Conservation (phyloP, 2,113 vertebrate species). For the Lontra canadensis region DNA sequence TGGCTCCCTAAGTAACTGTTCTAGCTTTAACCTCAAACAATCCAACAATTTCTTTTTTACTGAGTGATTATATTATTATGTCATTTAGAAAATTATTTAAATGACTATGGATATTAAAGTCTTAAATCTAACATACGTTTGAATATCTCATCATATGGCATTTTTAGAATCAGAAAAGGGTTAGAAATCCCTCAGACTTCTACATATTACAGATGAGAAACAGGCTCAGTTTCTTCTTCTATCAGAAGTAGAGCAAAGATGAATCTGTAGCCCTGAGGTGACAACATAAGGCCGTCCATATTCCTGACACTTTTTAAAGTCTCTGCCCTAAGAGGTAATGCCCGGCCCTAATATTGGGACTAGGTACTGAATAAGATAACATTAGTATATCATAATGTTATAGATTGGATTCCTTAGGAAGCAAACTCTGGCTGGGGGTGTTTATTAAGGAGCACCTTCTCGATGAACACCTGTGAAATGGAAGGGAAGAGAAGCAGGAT, state of each 20-base stretch:
- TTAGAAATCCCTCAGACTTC: background rate
- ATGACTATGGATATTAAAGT: background rate
- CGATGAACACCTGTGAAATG: background rate
- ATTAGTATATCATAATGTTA: no score
- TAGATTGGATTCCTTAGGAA: background rate
- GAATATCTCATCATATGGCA: background rate
- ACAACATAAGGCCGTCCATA: background rate
- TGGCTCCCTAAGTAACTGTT: background rate
- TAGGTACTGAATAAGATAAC: background rate
- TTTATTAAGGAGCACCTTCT: background rate
- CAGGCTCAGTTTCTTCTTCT: background rate
- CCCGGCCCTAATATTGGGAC: background rate
- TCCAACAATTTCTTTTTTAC: background rate
- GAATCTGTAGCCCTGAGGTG: background rate
- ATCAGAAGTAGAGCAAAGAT: background rate
- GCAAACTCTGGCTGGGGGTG: background rate
- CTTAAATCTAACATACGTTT: background rate
- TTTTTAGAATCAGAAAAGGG: background rate
- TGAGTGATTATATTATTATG: background rate
- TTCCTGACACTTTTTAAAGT: background rate
- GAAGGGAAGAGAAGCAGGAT: background rate
- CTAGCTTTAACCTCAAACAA: background rate
- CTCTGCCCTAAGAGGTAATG: background rate
- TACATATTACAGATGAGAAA: background rate
- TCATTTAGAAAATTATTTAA: background rate